Percentiles rank a stretch among this genome's conserved stretches.
phyloP scores from a whole-genome alignment of 2,888 invertebrate genomes.

The Trachelus stipa region DNA sequence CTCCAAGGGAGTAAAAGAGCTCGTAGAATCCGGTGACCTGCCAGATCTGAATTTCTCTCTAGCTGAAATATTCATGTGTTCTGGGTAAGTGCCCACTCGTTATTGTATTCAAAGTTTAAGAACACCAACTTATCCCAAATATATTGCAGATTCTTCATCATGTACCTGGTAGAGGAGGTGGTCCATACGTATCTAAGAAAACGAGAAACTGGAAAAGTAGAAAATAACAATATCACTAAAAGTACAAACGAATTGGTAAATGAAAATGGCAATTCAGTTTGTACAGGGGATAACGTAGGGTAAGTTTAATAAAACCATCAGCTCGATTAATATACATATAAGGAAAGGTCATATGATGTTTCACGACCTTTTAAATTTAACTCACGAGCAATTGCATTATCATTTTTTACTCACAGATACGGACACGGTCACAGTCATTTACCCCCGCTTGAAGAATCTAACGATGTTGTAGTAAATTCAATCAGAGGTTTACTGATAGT shows the following conservation, averaged over 20 bases:
- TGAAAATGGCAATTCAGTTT: conserved; percentile 41
- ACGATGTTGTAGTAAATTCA: conserved; percentile 55
- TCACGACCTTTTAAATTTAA: background rate
- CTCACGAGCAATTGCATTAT: background rate
- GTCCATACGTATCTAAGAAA: conserved; percentile 76
- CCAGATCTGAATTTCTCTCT: conserved; percentile 73
- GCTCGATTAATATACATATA: background rate
- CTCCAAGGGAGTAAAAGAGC: conserved; percentile 73
- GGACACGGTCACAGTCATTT: conserved; percentile 54
- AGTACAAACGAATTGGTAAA: conserved; percentile 58
- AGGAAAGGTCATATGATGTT: background rate
- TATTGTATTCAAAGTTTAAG: background rate
- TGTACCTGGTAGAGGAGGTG: conserved; percentile 79
- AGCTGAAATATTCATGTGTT: conserved; percentile 79
- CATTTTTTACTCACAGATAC: conserved; percentile 25
- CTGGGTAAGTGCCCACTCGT: conserved; percentile 47
- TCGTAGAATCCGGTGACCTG: conserved; percentile 67
- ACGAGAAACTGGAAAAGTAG: conserved; percentile 20
- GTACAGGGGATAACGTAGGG: conserved; percentile 16
- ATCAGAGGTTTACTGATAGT: conserved; percentile 83
- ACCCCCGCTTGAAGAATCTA: conserved; percentile 45
- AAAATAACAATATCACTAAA: conserved; percentile 35
- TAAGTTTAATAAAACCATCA: background rate
- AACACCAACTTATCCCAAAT: background rate
- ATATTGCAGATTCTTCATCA: conserved; percentile 56